phyloP scores from a whole-genome alignment of 1,140 invertebrate species.

The Drosophila mauritiana region DNA sequence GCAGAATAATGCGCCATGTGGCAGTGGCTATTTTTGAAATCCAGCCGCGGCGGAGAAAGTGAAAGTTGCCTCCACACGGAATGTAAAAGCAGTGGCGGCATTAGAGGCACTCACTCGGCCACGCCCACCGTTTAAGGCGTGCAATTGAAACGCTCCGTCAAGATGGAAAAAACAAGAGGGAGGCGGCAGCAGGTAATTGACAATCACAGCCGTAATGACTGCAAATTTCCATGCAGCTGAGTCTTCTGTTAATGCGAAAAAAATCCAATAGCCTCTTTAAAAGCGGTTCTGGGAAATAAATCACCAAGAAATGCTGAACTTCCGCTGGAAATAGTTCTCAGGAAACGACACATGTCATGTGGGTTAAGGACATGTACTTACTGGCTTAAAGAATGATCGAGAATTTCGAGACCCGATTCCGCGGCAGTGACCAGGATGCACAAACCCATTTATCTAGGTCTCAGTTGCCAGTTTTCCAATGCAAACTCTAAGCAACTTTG shows the following conservation, averaged over 20 bases:
- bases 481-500: background rate
- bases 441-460: constrained; percentile 16
- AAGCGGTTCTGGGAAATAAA: constrained; percentile 23
- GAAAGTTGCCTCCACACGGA: constrained; percentile 61
- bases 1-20: constrained; percentile 23
- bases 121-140: constrained; percentile 62
- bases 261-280: constrained; percentile 3
- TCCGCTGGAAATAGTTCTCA: background rate
- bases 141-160: constrained; percentile 44
- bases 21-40: constrained; percentile 53
- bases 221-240: constrained; percentile 44
- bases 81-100: constrained; percentile 20
- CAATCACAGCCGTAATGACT: constrained; percentile 46
- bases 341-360: too few relatives aligned
- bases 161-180: background rate
- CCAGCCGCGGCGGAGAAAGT: constrained; percentile 57
- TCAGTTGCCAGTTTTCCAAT: constrained; percentile 15
- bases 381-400: background rate
- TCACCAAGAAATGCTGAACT: background rate
- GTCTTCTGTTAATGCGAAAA: constrained; percentile 31
- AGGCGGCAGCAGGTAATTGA: constrained; percentile 22
- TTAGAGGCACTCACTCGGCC: constrained; percentile 32
- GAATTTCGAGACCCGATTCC: constrained; percentile 10
- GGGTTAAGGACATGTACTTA: background rate
- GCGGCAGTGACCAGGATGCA: constrained; percentile 16